A percentile compares a stretch with the other conserved stretches of the same genome.
Conservation (phyloP, 2,113 vertebrate species). For the Pyxicephalus adspersus region DNA sequence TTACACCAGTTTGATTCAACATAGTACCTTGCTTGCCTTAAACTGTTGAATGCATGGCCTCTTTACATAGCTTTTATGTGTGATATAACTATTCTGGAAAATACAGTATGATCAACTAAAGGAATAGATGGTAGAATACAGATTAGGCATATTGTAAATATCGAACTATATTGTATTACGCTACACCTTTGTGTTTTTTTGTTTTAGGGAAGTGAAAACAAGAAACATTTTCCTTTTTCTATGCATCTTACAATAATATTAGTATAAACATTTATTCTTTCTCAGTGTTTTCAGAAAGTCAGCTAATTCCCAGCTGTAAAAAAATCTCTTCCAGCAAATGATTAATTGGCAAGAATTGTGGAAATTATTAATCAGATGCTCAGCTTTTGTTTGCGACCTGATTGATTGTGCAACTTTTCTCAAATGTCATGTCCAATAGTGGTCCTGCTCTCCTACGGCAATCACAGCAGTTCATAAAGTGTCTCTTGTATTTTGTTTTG, state of each 20-base stretch:
- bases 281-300: slow-evolving; percentile 22
- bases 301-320: slow-evolving; percentile 41
- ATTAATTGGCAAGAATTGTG: slow-evolving; percentile 47
- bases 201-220: not conserved
- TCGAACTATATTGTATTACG: not conserved
- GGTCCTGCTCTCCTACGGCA: slow-evolving; percentile 14
- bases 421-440: slow-evolving; percentile 46
- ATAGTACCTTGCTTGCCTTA: no score
- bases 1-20: no score
- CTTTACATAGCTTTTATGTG: slow-evolving; percentile 24
- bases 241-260: not conserved
- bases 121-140: not conserved
- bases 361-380: slow-evolving; percentile 57
- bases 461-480: slow-evolving; percentile 40
- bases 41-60: no score
- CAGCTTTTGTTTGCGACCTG: slow-evolving; percentile 43
- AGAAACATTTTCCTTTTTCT: not conserved
- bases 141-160: not conserved
- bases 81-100: not conserved
- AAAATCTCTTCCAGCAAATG: slow-evolving; percentile 43
- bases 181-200: not conserved
- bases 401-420: slow-evolving; percentile 45
- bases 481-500: slow-evolving; percentile 38
- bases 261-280: slow-evolving; percentile 37
- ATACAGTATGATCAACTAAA: not conserved